Base-by-base conservation (phyloP, 2,113 vertebrate species). In the Poecilia latipinna region DNA sequence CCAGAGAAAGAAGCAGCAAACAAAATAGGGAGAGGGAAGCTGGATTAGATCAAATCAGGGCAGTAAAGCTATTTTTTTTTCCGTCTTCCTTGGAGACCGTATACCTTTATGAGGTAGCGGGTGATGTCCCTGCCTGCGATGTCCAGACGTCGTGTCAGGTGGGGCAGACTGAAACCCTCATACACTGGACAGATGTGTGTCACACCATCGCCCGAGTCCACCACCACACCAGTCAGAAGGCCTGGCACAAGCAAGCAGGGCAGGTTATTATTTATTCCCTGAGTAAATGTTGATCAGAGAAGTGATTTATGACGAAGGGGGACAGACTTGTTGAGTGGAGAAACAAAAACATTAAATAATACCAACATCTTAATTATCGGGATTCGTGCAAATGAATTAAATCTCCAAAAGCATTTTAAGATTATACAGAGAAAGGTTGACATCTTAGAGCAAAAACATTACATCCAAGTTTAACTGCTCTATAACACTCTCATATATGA, bases 151-250 rank as follows among this genome's bases (percentile, higher is more conserved):
- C 98, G 95, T 1, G 98, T 99, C 82, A 99, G 95, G 74, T 99
- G 98, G 82, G 98, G 98, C 78, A 99, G 95, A 83, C 97, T 98
- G 92, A 99, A 99, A 12, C 98, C 98, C 92, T 99, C 98, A 57
- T 99, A 99, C n/a, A 99, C 98, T 6, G 97, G 98, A 89, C 98
- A 99, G 82, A 99, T 99, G 75, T 99, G 98, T 31, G 98, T 99
- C 31, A 99, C 98, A 0, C 98, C 98, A 61, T 99, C 98, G 39
- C 98, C 98, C 12, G 98, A 99, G 91, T 99, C 98, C 80, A 99
- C 97, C 7, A 99, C 98, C 48, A 99, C 98, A 74, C 98, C 98
- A 22, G 98, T 99, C 87, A 99, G 87, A 66, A 99, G 95, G 80
- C 98, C 98, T 99, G 69, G 79, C 78, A 69, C 15, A 78, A 28